Evolutionary conservation across 2,888 invertebrate genomes (phyloP), one percentile per base, ranked within the genome.

Genomic region (Eristalinus sepulchralis): DNA sequence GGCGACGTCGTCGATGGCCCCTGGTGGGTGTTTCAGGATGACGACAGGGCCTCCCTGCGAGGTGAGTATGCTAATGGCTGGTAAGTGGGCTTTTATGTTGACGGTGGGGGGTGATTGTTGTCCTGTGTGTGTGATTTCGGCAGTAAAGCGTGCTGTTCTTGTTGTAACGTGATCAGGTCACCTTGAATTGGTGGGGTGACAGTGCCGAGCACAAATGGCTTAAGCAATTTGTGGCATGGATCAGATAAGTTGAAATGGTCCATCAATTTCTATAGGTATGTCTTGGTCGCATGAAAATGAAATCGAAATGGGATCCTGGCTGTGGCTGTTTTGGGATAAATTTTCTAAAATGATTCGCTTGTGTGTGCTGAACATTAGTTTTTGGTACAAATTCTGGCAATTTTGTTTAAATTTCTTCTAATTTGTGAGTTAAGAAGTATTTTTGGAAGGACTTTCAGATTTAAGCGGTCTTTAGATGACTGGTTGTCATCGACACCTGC

Each of bases 51-150:
- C 39, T 13, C 24, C 24, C 24, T 11, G 13, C 11, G 24, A 13
- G 53, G 17, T 22, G 24, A 31, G 24, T 27, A 24, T 36, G 24
- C 13, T 31, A 75, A 64, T 57, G 57, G 31, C 20, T 36, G 34
- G 36, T 64, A 73, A 73, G n/a, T 59, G 75, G 9, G 13, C 13
- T 2, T 13, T 66, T 36, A 57, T n/a, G 36, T 13, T 20, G n/a
- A n/a, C 27, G 11, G 57, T 22, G 13, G 57, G 36, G 34, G 20
- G 64, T 27, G 27, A 3, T 27, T 27, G 34, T 27, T 64, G 8
- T 8, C 10, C 55, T 64, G 72, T 53, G 31, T 17, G 10, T 11
- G 4, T 53, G 13, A 36, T 36, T 17, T 33, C 24, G 59, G 59
- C 2, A 71, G 31, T 20, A 13, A 6, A 33, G 36, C 24, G 47